These are phyloP conservation scores for Muscidifurax raptorellus DNA, from an alignment of 1,140 invertebrate species.

Conservation along the genomic window DNA sequence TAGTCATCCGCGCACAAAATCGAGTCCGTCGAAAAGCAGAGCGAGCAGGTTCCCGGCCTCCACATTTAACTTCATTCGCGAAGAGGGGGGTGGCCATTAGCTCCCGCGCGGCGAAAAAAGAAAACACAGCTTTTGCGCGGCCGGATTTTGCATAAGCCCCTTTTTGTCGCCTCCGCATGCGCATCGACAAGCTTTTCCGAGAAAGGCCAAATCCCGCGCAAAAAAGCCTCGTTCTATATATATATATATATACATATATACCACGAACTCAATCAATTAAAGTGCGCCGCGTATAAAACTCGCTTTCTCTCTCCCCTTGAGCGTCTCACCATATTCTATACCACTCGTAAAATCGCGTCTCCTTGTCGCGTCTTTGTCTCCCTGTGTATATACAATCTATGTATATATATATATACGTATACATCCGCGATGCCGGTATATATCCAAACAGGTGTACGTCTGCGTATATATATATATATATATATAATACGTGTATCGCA, in stretches of 20 bases:
- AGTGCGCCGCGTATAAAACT: conserved; percentile 38
- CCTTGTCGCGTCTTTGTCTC: neutral
- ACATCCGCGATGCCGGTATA: too few relatives aligned
- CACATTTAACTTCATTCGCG: too few relatives aligned
- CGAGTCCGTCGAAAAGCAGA: too few relatives aligned
- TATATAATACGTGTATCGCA: neutral
- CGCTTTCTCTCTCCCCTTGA: neutral
- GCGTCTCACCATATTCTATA: neutral
- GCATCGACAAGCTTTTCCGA: neutral
- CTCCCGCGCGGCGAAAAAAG: neutral
- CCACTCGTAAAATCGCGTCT: neutral
- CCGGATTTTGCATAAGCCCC: conserved; percentile 10
- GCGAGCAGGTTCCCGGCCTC: too few relatives aligned
- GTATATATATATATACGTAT: neutral
- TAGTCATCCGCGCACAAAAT: too few relatives aligned
- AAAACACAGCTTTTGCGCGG: neutral
- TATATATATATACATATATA: neutral
- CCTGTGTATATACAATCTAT: neutral
- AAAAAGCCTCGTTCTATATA: neutral
- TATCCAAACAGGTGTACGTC: too few relatives aligned
- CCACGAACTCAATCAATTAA: conserved; percentile 40
- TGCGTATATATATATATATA: neutral
- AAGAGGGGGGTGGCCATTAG: neutral
- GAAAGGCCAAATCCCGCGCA: conserved; percentile 27
- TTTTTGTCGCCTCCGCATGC: conserved; percentile 21